Conservation (phyloP, 92 coral and sea anemone genomes). For the Epizoanthus fatuus region DNA sequence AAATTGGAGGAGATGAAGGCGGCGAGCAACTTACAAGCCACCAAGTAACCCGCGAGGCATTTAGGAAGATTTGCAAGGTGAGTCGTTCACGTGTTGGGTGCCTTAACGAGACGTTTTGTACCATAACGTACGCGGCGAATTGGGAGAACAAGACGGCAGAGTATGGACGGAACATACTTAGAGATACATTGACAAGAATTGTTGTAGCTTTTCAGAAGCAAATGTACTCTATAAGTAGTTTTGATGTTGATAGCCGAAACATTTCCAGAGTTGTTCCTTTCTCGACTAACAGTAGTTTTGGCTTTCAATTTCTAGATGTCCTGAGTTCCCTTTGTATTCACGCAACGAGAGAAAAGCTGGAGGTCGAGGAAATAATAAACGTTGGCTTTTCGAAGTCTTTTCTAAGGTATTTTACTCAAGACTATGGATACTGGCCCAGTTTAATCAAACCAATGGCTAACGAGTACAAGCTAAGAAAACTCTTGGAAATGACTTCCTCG, state of each 20-base stretch:
- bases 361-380: constrained; percentile 47
- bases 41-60: constrained; percentile 83
- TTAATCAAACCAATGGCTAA: constrained; percentile 57
- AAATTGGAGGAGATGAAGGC: constrained; percentile 60
- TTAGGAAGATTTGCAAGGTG: constrained; percentile 78
- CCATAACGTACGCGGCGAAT: constrained; percentile 2
- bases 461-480: constrained; percentile 50
- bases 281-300: constrained; percentile 64
- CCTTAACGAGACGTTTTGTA: constrained; percentile 40
- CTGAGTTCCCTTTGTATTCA: constrained; percentile 64
- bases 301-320: constrained; percentile 69
- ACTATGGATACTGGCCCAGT: constrained; percentile 71
- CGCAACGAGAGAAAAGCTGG: constrained; percentile 53
- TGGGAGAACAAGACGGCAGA: not conserved
- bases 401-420: constrained; percentile 56
- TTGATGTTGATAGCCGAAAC: constrained; percentile 16
- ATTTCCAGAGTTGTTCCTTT: constrained; percentile 6
- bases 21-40: constrained; percentile 69
- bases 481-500: constrained; percentile 43
- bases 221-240: constrained; percentile 25
- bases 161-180: constrained; percentile 9
- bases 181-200: constrained; percentile 66
- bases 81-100: constrained; percentile 56
- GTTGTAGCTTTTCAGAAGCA: constrained; percentile 61
- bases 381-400: constrained; percentile 42